A percentile compares a stretch with the other conserved stretches of the same genome.
phyloP scores from a whole-genome alignment of 64 coral and sea anemone species.

The Acropora tenuis region DNA sequence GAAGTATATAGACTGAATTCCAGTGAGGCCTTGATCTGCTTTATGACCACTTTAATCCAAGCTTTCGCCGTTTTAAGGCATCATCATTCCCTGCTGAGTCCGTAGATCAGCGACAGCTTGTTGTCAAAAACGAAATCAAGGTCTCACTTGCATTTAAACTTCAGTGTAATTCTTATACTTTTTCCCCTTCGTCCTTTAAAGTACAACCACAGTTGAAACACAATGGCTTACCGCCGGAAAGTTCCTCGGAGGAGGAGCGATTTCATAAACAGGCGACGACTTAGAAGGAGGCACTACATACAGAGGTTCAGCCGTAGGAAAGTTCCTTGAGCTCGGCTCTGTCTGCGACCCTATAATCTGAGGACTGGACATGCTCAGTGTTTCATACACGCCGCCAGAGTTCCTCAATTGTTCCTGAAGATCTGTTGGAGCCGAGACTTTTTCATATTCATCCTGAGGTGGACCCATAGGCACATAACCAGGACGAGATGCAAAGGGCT shows the following conservation, averaged over 20 bases:
- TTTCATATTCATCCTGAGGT: conserved; percentile 42
- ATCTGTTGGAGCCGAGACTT: neutral
- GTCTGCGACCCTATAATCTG: conserved; percentile 14
- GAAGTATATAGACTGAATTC: too few species aligned
- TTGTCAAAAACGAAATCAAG: too few species aligned
- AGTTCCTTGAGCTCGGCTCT: neutral
- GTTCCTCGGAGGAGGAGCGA: conserved; percentile 40
- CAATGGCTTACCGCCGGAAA: neutral
- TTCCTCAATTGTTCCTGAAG: neutral
- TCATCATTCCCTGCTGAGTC: too few species aligned
- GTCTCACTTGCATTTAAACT: too few species aligned
- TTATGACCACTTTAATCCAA: too few species aligned
- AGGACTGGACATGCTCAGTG: conserved; percentile 20
- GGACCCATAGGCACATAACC: conserved; percentile 77
- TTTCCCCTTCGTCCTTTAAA: too few species aligned
- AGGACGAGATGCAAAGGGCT: conserved; percentile 54
- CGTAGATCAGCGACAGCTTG: too few species aligned
- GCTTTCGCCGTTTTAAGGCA: too few species aligned
- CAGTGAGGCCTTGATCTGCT: too few species aligned
- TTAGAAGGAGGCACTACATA: neutral
- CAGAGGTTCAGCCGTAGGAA: conserved; percentile 18
- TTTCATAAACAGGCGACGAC: conserved; percentile 50
- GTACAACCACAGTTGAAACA: neutral
- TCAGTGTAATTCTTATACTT: too few species aligned
- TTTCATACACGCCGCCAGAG: conserved; percentile 43